Base-by-base conservation (phyloP, 2,113 vertebrate species). In the Rutilus rutilus region DNA sequence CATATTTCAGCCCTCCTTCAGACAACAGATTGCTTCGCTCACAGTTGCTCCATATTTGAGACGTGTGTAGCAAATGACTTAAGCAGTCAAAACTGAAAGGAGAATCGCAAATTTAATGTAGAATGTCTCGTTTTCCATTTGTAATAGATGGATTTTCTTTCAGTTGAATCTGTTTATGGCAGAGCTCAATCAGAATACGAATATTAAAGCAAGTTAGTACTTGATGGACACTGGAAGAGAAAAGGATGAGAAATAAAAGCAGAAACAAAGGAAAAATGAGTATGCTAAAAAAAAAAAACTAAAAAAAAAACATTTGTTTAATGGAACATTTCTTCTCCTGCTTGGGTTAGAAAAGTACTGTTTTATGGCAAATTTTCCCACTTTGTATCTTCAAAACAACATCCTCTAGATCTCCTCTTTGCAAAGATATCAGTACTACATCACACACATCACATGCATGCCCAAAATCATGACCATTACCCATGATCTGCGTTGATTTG, bases 401-500 rank as follows among this genome's bases (percentile, higher is more conserved):
- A 93, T 93, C 91, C 91, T 92, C 89, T 90, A 90, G 88, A 89
- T 92, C 92, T 83, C 91, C 91, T 92, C 93, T 91, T 92, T 90
- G 92, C 91, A 95, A 93, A 94, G 92, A 94, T 92, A 94, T 93
- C 93, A 94, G 92, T 93, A 93, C 92, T 93, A 94, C 91, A 80
- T 93, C 93, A 94, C 93, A 94, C 92, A 94, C 93, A 93, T 95
- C 93, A 93, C 94, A 95, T 94, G 94, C 95, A 95, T 94, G 93
- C 93, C 94, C 91, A 91, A 82, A 92, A 93, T 73, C 65, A 95
- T 93, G 93, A 92, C 92, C 90, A 42, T 94, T 93, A 92, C 92
- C 90, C 79, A 95, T 93, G 92, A 95, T 91, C 90, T 90, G 91
- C 91, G 91, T 92, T 89, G 52, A 95, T 93, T 94, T 93, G 93